Percentiles rank a stretch among this genome's conserved stretches.
These are phyloP conservation scores for Pseudorasbora parva DNA, from an alignment of 2,113 vertebrate species.

Conservation along the genomic window DNA sequence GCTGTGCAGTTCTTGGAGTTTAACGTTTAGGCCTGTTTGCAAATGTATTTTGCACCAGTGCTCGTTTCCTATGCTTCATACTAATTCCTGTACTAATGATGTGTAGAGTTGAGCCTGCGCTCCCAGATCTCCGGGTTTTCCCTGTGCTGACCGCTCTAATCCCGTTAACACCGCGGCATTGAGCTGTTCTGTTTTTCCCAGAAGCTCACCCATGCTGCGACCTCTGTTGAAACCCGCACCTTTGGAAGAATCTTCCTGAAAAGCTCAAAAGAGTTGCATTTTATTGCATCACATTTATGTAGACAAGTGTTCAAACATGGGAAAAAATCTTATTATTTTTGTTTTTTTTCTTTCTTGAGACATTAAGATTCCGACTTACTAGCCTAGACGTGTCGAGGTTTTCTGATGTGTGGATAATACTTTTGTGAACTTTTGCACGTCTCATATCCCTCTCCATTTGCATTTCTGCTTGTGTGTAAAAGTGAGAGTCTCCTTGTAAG, in stretches of 20 bases:
- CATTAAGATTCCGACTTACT: background rate
- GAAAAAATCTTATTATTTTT: background rate
- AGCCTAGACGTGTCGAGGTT: background rate
- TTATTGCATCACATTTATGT: conserved; percentile 17
- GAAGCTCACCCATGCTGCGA: background rate
- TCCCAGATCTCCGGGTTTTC: conserved; percentile 5
- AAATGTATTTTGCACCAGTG: background rate
- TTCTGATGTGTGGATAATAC: background rate
- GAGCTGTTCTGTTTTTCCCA: conserved; percentile 10
- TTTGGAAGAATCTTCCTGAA: background rate
- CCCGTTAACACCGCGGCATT: background rate
- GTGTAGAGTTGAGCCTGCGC: background rate
- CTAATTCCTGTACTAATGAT: background rate
- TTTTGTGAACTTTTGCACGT: background rate
- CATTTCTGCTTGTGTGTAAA: background rate
- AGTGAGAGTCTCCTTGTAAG: conserved; percentile 9
- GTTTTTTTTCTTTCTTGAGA: background rate
- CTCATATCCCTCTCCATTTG: too few relatives aligned
- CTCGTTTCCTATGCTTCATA: background rate
- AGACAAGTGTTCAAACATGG: background rate
- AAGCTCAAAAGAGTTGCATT: background rate
- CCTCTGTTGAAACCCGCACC: background rate
- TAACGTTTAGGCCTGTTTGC: background rate
- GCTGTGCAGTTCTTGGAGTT: background rate
- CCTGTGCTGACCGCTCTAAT: background rate